These are phyloP conservation scores for Zosterops japonicus DNA, from an alignment of 2,113 vertebrate genomes.

Conservation along the genomic window DNA sequence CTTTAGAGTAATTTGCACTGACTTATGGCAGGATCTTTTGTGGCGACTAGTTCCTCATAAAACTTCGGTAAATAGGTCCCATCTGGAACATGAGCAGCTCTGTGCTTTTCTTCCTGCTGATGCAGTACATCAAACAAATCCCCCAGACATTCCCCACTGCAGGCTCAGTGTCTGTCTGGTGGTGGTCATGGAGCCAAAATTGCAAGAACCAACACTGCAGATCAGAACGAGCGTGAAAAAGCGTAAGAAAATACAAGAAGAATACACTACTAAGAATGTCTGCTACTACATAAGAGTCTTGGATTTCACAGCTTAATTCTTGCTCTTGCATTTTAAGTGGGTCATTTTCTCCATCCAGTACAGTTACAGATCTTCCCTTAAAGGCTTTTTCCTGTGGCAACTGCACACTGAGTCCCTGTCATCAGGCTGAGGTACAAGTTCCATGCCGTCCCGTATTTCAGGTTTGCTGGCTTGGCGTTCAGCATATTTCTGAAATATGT, in stretches of 20 bases:
- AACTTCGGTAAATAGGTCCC: neutral
- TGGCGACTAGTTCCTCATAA: neutral
- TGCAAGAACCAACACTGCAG: neutral
- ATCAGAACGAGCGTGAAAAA: neutral
- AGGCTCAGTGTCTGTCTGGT: neutral
- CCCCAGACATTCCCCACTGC: neutral
- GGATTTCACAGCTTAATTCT: slow-evolving; percentile 41
- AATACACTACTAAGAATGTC: neutral
- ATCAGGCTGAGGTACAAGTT: slow-evolving; percentile 82
- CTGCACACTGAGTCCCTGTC: slow-evolving; percentile 76
- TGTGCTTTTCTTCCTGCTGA: neutral
- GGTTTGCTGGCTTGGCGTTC: slow-evolving; percentile 80
- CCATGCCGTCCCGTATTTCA: slow-evolving; percentile 83
- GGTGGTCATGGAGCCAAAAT: neutral
- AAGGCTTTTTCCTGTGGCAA: slow-evolving; percentile 69
- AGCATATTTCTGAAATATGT: slow-evolving; percentile 79
- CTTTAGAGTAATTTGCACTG: slow-evolving; percentile 3
- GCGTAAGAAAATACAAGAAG: neutral
- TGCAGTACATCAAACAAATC: neutral
- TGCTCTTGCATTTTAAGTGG: slow-evolving; percentile 1
- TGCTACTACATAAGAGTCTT: neutral
- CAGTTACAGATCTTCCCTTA: slow-evolving; percentile 72
- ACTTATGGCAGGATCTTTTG: neutral
- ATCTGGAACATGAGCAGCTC: neutral
- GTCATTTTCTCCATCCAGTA: slow-evolving; percentile 9